Evolutionary conservation across 2,888 invertebrate species (phyloP).

Genomic region (Habroteleia sp.): DNA sequence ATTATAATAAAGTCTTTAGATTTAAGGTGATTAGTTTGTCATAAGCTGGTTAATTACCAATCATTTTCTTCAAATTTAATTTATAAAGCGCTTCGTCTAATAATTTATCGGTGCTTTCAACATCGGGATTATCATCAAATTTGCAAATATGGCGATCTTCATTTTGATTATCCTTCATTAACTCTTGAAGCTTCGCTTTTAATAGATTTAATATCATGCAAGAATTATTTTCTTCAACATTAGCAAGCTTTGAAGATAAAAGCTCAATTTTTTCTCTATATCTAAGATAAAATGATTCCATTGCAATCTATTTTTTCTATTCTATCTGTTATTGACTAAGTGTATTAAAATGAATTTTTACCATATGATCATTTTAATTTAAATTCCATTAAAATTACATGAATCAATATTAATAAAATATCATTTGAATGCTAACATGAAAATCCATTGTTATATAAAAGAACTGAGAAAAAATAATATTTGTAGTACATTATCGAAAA

Average conservation of each 20-base stretch:
- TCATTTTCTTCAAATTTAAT: too few species aligned
- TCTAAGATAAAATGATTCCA: slow-evolving; percentile 64
- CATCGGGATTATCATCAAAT: too few species aligned
- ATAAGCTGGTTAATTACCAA: too few species aligned
- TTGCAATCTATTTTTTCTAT: too few species aligned
- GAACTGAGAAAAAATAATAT: slow-evolving; percentile 23
- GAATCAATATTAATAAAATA: slow-evolving; percentile 23
- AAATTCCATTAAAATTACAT: slow-evolving; percentile 11
- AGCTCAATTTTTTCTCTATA: slow-evolving; percentile 69
- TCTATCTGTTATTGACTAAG: too few species aligned
- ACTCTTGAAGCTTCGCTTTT: slow-evolving; percentile 73
- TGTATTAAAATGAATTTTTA: too few species aligned
- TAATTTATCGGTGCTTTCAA: too few species aligned
- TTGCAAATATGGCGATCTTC: too few species aligned
- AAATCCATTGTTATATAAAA: slow-evolving; percentile 7
- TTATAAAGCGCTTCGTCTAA: too few species aligned
- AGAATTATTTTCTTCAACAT: slow-evolving; percentile 72
- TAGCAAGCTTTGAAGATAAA: slow-evolving; percentile 69
- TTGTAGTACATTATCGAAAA: slow-evolving; percentile 23
- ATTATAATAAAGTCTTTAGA: too few species aligned
- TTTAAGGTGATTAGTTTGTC: too few species aligned
- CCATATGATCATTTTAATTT: not conserved
- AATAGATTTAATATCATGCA: slow-evolving; percentile 74
- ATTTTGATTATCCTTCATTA: slow-evolving; percentile 71
- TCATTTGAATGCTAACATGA: slow-evolving; percentile 7